These are phyloP conservation scores for Malachius bipustulatus DNA, from an alignment of 2,888 invertebrate species.

Conservation along the genomic window DNA sequence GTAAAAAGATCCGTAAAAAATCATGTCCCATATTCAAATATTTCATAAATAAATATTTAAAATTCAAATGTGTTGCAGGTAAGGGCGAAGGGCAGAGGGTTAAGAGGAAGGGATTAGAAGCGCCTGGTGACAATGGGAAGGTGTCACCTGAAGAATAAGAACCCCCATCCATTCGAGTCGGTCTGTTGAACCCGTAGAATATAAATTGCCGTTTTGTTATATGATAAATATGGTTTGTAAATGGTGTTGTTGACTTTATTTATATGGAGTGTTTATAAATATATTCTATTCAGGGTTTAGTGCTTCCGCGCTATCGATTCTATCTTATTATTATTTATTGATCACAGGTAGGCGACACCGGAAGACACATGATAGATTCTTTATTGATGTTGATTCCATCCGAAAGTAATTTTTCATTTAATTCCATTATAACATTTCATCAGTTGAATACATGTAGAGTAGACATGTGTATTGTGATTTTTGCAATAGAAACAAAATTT, in stretches of 20 bases:
- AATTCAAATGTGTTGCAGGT: constrained; percentile 1
- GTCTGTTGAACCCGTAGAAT: constrained; percentile 16
- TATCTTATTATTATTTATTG: too few relatives aligned
- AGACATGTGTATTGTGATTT: too few relatives aligned
- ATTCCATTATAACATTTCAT: too few relatives aligned
- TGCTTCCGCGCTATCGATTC: too few relatives aligned
- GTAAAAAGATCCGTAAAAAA: constrained; percentile 1
- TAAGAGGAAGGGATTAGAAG: constrained; percentile 20
- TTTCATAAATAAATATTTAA: background rate
- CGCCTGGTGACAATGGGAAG: constrained; percentile 24
- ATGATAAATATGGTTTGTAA: constrained; percentile 17
- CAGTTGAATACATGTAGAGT: too few relatives aligned
- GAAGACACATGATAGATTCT: too few relatives aligned
- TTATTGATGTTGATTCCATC: too few relatives aligned
- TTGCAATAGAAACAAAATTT: too few relatives aligned
- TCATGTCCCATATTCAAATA: constrained; percentile 1
- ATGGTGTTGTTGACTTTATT: constrained; percentile 17
- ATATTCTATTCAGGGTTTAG: too few relatives aligned
- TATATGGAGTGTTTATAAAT: constrained; percentile 17
- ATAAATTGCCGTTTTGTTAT: constrained; percentile 17
- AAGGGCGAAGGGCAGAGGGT: constrained; percentile 16
- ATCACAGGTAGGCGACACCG: too few relatives aligned
- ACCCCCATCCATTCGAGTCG: constrained; percentile 16
- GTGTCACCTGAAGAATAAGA: constrained; percentile 21
- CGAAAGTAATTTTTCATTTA: too few relatives aligned